A percentile compares a stretch with the other conserved stretches of the same genome.
phyloP scores from a whole-genome alignment of 92 coral and sea anemone genomes.

The Parazoanthus swiftii region DNA sequence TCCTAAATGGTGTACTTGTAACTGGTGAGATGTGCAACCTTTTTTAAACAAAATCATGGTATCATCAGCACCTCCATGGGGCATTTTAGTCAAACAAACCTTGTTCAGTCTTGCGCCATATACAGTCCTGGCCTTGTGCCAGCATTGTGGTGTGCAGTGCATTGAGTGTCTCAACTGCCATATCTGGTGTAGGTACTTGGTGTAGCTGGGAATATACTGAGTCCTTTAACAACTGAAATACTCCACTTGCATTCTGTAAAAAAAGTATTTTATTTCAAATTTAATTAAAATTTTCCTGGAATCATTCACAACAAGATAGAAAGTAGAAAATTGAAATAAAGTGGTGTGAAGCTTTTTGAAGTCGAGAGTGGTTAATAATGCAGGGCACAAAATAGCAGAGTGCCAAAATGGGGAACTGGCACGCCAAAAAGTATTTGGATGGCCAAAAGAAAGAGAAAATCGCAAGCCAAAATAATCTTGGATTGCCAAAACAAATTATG shows the following conservation, averaged over 20 bases:
- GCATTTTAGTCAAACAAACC: constrained; percentile 51
- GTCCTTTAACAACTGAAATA: constrained; percentile 83
- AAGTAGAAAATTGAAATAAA: background rate
- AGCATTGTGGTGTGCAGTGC: constrained; percentile 82
- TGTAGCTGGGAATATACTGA: constrained; percentile 85
- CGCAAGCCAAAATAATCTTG: no score
- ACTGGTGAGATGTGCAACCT: no score
- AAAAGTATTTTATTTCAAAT: background rate
- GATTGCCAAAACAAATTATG: no score
- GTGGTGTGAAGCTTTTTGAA: no score
- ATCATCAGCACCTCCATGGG: background rate
- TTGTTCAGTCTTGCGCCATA: constrained; percentile 95
- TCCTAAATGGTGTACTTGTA: no score
- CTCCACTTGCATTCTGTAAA: constrained; percentile 81
- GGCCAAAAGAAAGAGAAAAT: no score
- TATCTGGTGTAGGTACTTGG: constrained; percentile 92
- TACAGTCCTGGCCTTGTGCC: constrained; percentile 98
- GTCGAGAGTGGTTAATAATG: no score
- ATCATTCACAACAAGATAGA: no score
- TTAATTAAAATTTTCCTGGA: no score
- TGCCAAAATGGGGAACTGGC: no score
- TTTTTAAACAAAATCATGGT: background rate
- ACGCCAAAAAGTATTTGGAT: no score
- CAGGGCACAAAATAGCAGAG: no score
- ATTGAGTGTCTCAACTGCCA: constrained; percentile 84